Evolutionary conservation across 2,888 invertebrate genomes (phyloP), one percentile per base, ranked within the genome.

Genomic region (Allacma fusca): DNA sequence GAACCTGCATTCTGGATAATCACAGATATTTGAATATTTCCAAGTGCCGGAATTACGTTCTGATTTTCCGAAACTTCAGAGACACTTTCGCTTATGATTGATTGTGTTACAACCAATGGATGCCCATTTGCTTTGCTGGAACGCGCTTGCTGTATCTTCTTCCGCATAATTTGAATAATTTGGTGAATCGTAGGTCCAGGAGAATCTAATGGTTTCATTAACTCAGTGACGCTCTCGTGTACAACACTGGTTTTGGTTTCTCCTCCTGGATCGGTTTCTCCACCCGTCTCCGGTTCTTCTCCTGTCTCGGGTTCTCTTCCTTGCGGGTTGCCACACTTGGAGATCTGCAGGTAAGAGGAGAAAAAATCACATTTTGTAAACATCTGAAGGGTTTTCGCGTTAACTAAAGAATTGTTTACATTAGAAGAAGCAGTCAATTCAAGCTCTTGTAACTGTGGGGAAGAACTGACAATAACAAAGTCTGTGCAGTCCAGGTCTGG

Each of bases 171-270:
- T 62, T 62, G 62, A 26, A 62, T 62, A 1, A 62, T 26, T 16
- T 62, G 62, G 62, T 62, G 62, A 23, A 62, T 62, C 26, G 62
- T 62, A 19, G 62, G 62, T 26, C 26, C 62, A 59, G 59, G 59
- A 59, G 19, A n/a, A 7, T 59, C 23, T 59, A 19, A 4, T 19
- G 26, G 62, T 23, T 62, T 26, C 24, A 62, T 23, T 13, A 40
- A 9, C 13, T 40, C 40, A n/a, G n/a, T n/a, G n/a, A n/a, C n/a
- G n/a, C n/a, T n/a, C n/a, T n/a, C n/a, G n/a, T n/a, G n/a, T n/a
- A n/a, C n/a, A n/a, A n/a, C n/a, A n/a, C n/a, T n/a, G n/a, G n/a
- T n/a, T n/a, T n/a, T n/a, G n/a, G n/a, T n/a, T n/a, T n/a, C n/a
- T n/a, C n/a, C 40, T 40, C 40, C 40, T 9, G 40, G 40, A 40